A percentile compares a stretch with the other conserved stretches of the same genome.
phyloP scores from a whole-genome alignment of 2,888 invertebrate species.

The Cetonia aurata region DNA sequence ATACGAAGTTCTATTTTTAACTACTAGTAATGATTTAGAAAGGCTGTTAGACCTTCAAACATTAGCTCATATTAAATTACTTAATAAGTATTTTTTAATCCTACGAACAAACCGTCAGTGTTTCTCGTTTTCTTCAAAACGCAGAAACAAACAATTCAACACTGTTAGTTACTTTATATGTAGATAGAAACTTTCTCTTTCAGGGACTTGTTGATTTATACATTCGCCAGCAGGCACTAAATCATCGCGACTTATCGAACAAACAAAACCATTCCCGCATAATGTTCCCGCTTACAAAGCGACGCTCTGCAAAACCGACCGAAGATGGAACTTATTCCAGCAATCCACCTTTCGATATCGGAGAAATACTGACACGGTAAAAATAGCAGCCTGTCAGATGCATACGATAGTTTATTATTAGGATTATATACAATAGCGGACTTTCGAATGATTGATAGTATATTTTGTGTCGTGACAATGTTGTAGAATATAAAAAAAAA shows the following conservation, averaged over 20 bases:
- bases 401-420: background rate
- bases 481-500: no score
- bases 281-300: constrained; percentile 16
- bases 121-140: background rate
- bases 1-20: no score
- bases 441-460: background rate
- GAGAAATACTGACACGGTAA: background rate
- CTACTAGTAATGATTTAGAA: no score
- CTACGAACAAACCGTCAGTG: background rate
- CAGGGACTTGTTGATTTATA: constrained; percentile 32
- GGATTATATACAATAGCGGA: background rate
- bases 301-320: no score
- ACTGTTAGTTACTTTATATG: background rate
- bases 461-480: no score
- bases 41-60: no score
- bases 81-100: no score
- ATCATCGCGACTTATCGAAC: constrained; percentile 34
- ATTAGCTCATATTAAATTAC: no score
- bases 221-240: constrained; percentile 31
- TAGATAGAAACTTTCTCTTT: constrained; percentile 18
- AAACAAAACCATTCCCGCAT: constrained; percentile 31
- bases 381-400: background rate
- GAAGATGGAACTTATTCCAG: constrained; percentile 1
- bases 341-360: background rate
- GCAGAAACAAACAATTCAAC: background rate